Conservation (phyloP, 2,888 invertebrate species). For the Hermaeophaga mercurialis region DNA sequence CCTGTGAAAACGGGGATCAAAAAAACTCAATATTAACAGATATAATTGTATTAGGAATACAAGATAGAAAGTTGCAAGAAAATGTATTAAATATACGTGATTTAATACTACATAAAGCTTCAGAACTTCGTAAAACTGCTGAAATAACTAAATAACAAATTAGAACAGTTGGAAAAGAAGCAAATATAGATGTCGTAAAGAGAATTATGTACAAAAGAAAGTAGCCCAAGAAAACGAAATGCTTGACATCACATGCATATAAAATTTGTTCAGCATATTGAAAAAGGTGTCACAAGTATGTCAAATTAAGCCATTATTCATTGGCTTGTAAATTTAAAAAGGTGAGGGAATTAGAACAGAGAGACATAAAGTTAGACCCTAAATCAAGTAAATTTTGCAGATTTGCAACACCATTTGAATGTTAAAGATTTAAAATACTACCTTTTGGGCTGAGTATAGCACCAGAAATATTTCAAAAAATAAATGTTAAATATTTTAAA, state of each 20-base stretch:
- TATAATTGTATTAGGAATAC: slow-evolving; percentile 4
- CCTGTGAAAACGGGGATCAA: slow-evolving; percentile 2
- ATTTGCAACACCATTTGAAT: too few species aligned
- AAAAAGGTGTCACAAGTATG: background rate
- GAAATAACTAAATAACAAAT: background rate
- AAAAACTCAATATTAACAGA: background rate
- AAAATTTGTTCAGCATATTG: too few species aligned
- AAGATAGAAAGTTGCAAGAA: background rate
- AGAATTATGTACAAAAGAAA: background rate
- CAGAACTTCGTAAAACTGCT: background rate
- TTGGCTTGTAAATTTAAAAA: background rate
- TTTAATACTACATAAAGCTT: background rate
- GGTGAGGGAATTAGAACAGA: background rate
- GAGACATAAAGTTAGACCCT: too few species aligned
- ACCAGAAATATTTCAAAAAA: too few species aligned
- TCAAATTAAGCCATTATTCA: background rate
- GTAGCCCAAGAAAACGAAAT: background rate
- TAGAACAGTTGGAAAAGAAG: background rate
- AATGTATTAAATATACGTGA: background rate
- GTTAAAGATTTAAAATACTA: too few species aligned
- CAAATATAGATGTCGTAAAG: background rate
- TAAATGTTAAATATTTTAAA: too few species aligned
- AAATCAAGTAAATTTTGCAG: too few species aligned
- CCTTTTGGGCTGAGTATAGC: too few species aligned
- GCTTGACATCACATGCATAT: background rate